Evolutionary conservation across 2,888 invertebrate genomes (phyloP).

Genomic region (Agriotes lineatus): DNA sequence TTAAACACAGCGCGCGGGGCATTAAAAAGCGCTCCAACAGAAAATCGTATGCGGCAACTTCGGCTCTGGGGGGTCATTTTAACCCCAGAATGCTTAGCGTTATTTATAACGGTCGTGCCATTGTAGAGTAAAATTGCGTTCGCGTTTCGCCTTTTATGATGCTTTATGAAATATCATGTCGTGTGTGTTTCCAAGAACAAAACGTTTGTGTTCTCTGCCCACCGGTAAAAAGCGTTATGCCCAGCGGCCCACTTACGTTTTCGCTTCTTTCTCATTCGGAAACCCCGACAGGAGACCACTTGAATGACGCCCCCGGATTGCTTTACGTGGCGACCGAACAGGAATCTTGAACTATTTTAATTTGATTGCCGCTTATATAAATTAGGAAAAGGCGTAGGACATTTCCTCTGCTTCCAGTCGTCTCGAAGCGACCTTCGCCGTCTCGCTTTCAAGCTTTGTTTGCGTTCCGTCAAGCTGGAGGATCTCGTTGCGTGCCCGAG

Average conservation of each 20-base stretch:
- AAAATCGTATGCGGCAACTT: not conserved
- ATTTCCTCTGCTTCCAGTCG: not conserved
- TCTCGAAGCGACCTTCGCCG: not conserved
- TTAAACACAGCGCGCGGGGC: too few relatives aligned
- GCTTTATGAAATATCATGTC: not conserved
- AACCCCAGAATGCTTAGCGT: not conserved
- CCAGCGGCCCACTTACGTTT: constrained; percentile 17
- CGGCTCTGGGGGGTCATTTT: not conserved
- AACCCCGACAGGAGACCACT: constrained; percentile 2
- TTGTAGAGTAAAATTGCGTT: not conserved
- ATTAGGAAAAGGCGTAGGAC: not conserved
- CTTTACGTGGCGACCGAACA: constrained; percentile 2
- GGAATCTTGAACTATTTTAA: constrained; percentile 10
- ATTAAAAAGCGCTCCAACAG: too few relatives aligned
- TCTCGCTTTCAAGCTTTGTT: not conserved
- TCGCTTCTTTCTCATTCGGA: constrained; percentile 11
- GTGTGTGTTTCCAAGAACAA: constrained; percentile 1
- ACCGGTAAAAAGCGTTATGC: constrained; percentile 9
- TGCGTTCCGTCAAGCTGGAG: not conserved
- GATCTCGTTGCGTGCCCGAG: not conserved
- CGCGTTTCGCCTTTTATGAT: not conserved
- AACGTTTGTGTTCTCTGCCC: constrained; percentile 16
- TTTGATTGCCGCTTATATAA: constrained; percentile 10
- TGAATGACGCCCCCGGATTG: constrained; percentile 17
- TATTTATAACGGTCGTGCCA: not conserved